Evolutionary conservation across 2,113 vertebrate species (phyloP).

Genomic region (Brienomyrus longianalis): DNA sequence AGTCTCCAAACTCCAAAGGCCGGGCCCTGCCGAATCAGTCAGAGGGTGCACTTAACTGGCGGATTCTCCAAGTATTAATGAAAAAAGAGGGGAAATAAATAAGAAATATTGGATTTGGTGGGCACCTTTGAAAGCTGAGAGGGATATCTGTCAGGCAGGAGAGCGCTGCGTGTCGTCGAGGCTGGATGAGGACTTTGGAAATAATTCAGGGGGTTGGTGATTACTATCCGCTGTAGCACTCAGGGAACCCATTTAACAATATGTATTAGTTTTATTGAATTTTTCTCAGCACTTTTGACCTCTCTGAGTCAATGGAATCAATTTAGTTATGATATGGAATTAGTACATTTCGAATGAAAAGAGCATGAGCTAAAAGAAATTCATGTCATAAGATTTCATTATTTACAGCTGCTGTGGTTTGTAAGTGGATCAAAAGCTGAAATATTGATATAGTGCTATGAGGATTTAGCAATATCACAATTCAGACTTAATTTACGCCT

Average conservation of each 20-base stretch:
- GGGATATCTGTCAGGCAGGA: neutral
- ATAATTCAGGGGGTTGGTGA: neutral
- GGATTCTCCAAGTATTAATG: neutral
- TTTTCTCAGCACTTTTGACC: neutral
- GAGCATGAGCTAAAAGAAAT: neutral
- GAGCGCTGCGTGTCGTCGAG: neutral
- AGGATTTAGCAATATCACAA: neutral
- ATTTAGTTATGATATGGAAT: conserved; percentile 7
- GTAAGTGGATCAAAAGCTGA: neutral
- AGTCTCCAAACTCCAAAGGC: conserved; percentile 1
- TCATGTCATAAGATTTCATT: neutral
- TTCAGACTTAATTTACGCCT: neutral
- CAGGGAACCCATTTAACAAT: neutral
- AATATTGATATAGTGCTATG: neutral
- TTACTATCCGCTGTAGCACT: neutral
- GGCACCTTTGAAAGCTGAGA: neutral
- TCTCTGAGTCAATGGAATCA: neutral
- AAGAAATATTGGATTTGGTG: conserved; percentile 5
- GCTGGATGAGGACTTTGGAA: neutral
- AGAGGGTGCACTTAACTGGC: neutral
- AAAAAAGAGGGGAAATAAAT: neutral
- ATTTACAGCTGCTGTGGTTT: neutral
- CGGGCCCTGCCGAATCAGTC: neutral
- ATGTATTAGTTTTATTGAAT: neutral
- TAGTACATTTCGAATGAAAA: neutral